Conservation (phyloP, 2,888 invertebrate genomes). For the Dryobotodes eremita region DNA sequence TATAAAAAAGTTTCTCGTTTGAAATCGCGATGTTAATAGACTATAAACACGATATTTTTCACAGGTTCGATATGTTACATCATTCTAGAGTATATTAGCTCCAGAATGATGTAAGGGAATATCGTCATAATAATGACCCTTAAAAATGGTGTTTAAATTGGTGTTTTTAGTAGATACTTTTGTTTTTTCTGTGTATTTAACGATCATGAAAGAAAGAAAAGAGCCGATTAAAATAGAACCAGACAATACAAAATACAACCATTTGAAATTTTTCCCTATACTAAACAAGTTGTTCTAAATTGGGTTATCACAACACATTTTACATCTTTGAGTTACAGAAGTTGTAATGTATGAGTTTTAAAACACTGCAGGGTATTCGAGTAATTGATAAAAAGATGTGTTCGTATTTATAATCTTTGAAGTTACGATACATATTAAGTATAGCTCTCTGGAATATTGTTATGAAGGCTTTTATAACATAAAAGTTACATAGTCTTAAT, state of each 20-base stretch:
- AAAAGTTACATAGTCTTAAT: background rate
- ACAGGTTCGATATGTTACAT: background rate
- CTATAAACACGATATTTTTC: background rate
- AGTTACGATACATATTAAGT: conserved; percentile 2
- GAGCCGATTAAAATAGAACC: background rate
- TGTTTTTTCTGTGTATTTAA: background rate
- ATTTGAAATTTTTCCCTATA: background rate
- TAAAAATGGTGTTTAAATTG: background rate
- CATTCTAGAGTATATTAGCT: background rate
- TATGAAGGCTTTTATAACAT: background rate
- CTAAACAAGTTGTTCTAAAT: background rate
- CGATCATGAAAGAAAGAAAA: background rate
- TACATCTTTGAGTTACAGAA: background rate
- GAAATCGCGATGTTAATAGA: background rate
- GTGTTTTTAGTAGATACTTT: background rate
- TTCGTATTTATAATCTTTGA: conserved; percentile 38
- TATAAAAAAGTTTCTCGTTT: no score
- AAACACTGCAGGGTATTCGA: conserved; percentile 15
- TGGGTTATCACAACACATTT: background rate
- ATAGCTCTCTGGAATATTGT: background rate
- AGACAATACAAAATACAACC: background rate
- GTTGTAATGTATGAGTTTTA: background rate
- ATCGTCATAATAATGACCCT: background rate
- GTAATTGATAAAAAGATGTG: conserved; percentile 45
- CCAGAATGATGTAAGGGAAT: background rate